Percentiles rank a stretch among this genome's conserved stretches.
phyloP scores from a whole-genome alignment of 2,797 vertebrate genomes.

The Typhlichthys eigenmanni region DNA sequence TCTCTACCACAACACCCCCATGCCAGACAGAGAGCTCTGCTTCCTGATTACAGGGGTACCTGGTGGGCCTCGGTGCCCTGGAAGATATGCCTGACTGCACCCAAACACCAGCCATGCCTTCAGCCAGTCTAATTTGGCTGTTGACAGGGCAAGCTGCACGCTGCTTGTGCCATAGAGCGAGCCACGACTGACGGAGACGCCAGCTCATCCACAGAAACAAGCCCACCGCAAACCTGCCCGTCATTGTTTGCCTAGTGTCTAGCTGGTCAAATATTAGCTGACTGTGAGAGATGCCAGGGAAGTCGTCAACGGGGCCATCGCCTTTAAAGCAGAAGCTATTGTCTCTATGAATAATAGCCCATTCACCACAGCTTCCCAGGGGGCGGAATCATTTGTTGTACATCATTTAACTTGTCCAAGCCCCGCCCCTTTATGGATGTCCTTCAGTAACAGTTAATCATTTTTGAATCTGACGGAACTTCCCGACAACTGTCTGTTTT shows the following conservation, averaged over 20 bases:
- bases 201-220: slow-evolving; percentile 29
- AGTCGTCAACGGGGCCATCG: no score
- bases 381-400: no score
- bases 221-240: slow-evolving; percentile 8
- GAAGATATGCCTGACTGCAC: slow-evolving; percentile 68
- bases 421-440: no score
- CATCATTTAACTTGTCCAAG: no score
- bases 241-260: slow-evolving; percentile 16
- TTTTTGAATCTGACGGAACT: no score
- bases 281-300: no score
- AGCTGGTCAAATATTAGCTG: slow-evolving; percentile 1
- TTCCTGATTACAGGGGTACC: slow-evolving; percentile 54
- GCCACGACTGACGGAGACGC: slow-evolving; percentile 51
- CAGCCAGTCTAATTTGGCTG: slow-evolving; percentile 54
- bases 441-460: no score
- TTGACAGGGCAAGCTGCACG: slow-evolving; percentile 45
- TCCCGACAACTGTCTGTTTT: no score
- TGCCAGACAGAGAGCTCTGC: slow-evolving; percentile 65
- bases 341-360: no score
- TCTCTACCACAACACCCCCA: slow-evolving; percentile 45
- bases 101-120: slow-evolving; percentile 54
- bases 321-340: no score
- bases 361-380: no score
- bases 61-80: slow-evolving; percentile 39
- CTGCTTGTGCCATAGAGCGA: slow-evolving; percentile 36